Evolutionary conservation across 2,888 invertebrate genomes (phyloP).

Genomic region (Andrena marginata): DNA sequence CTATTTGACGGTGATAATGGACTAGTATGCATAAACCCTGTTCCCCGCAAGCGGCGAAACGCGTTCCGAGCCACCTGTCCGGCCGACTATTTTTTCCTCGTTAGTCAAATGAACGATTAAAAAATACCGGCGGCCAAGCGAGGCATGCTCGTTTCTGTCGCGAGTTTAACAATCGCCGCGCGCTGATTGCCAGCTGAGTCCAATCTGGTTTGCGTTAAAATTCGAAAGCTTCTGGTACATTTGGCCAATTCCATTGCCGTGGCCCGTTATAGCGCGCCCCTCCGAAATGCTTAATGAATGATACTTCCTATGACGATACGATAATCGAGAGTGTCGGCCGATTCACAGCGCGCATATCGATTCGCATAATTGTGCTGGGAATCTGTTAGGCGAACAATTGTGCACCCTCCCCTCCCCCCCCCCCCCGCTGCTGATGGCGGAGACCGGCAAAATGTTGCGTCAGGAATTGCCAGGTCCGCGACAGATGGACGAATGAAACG

Average conservation of each 20-base stretch:
- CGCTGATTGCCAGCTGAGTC: slow-evolving; percentile 46
- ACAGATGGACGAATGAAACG: not conserved
- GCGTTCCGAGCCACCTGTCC: not conserved
- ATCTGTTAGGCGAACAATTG: not conserved
- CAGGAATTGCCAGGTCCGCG: not conserved
- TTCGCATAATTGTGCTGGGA: not conserved
- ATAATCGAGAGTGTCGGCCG: slow-evolving; percentile 1
- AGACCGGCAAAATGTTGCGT: not conserved
- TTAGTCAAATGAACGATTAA: slow-evolving; percentile 57
- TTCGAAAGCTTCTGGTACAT: slow-evolving; percentile 24
- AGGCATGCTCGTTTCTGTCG: slow-evolving; percentile 41
- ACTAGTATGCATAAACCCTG: slow-evolving; percentile 23
- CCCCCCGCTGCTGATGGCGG: not conserved
- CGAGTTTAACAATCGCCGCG: slow-evolving; percentile 55
- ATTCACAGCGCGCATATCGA: not conserved
- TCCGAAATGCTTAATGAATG: not conserved
- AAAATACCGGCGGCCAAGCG: slow-evolving; percentile 45
- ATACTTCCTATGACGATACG: not conserved
- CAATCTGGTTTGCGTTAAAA: slow-evolving; percentile 39
- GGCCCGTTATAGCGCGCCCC: not conserved
- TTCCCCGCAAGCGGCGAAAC: slow-evolving; percentile 27
- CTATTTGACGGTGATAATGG: slow-evolving; percentile 25
- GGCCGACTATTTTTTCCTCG: slow-evolving; percentile 51
- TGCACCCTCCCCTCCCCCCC: not conserved
- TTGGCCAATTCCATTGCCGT: slow-evolving; percentile 34